Evolutionary conservation across 2,888 invertebrate species (phyloP).

Genomic region (Liposcelis brunnea): DNA sequence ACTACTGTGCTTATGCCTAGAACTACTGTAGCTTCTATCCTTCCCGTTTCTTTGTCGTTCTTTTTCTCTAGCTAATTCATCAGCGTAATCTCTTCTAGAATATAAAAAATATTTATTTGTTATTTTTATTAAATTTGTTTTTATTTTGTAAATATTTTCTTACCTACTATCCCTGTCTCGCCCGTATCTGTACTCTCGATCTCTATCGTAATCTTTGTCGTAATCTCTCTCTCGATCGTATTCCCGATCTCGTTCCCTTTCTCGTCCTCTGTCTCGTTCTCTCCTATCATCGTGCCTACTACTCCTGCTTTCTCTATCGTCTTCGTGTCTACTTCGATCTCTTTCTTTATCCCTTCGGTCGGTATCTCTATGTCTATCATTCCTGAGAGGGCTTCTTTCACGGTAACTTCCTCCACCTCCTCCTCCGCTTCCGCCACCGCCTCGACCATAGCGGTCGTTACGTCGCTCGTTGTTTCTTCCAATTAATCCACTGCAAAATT

Average conservation of each 20-base stretch:
- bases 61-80: conserved; percentile 26
- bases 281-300: conserved; percentile 14
- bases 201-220: conserved; percentile 24
- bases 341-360: conserved; percentile 11
- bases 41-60: conserved; percentile 24
- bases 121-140: background rate
- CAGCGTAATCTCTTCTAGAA: conserved; percentile 20
- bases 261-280: conserved; percentile 19
- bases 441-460: conserved; percentile 8
- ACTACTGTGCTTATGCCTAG: conserved; percentile 13
- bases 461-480: conserved; percentile 1
- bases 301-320: conserved; percentile 19
- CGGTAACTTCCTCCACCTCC: conserved; percentile 15
- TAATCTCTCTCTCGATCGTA: conserved; percentile 13
- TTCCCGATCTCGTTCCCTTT: conserved; percentile 16
- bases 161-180: conserved; percentile 12
- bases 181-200: conserved; percentile 21
- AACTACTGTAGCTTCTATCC: background rate
- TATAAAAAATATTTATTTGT: conserved; percentile 6
- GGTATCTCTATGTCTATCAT: conserved; percentile 16
- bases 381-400: conserved; percentile 25
- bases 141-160: background rate
- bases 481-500: background rate
- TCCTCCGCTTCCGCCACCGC: conserved; percentile 16
- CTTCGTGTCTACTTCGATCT: conserved; percentile 12